Conservation (phyloP, 2,113 vertebrate species). For the Amphilophus citrinellus region DNA sequence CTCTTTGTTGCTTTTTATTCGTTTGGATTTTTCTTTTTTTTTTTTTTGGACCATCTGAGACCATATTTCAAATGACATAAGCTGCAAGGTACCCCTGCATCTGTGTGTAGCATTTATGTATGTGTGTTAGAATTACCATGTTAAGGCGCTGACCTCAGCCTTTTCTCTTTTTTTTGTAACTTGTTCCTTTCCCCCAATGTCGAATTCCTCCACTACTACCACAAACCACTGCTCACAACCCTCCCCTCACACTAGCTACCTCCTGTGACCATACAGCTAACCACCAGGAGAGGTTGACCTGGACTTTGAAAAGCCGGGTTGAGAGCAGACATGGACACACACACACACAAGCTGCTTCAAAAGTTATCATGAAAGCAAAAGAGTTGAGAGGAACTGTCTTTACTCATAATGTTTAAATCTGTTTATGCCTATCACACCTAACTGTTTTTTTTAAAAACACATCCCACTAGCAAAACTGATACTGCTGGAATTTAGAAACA, state of each 20-base stretch:
- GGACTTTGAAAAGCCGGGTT: slow-evolving; percentile 74
- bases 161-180: slow-evolving; percentile 42
- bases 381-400: slow-evolving; percentile 64
- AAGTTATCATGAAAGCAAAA: neutral
- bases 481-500: slow-evolving; percentile 24
- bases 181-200: slow-evolving; percentile 25
- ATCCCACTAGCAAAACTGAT: slow-evolving; percentile 28
- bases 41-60: slow-evolving; percentile 11
- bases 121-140: slow-evolving; percentile 48
- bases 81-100: slow-evolving; percentile 58
- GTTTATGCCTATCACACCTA: slow-evolving; percentile 25
- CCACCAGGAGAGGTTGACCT: slow-evolving; percentile 75
- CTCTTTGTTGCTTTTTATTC: neutral
- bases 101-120: slow-evolving; percentile 56
- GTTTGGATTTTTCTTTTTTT: slow-evolving; percentile 4
- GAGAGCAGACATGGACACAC: slow-evolving; percentile 69
- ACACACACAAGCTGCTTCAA: slow-evolving; percentile 18
- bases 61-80: slow-evolving; percentile 63
- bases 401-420: slow-evolving; percentile 1
- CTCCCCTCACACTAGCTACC: slow-evolving; percentile 75
- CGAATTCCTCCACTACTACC: slow-evolving; percentile 10
- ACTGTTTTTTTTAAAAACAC: neutral
- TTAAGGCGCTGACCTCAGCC: slow-evolving; percentile 61
- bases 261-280: slow-evolving; percentile 80
- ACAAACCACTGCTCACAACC: slow-evolving; percentile 40